Evolutionary conservation across 2,888 invertebrate species (phyloP).

Genomic region (Tetheella fluctuosa): DNA sequence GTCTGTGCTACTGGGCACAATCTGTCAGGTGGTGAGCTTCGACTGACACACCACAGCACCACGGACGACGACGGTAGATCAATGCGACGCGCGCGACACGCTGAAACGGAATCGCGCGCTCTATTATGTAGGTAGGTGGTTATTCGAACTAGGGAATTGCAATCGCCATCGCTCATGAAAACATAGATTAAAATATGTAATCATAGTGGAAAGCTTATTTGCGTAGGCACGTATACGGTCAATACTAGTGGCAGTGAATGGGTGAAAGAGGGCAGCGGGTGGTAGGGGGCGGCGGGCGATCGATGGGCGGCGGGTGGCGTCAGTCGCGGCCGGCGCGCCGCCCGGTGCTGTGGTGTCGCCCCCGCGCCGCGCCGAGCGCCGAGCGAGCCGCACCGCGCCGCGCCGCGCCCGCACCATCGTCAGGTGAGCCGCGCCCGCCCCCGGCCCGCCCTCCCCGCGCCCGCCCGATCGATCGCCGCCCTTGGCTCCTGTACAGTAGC

Average conservation of each 20-base stretch:
- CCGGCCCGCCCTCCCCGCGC: conserved; percentile 18
- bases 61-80: no score
- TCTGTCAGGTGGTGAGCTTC: no score
- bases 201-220: conserved; percentile 20
- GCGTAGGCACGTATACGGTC: conserved; percentile 27
- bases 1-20: no score
- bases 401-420: conserved; percentile 15
- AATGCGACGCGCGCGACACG: no score
- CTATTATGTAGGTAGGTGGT: no score
- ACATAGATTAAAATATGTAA: not conserved
- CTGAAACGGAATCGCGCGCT: not conserved
- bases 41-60: no score
- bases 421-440: conserved; percentile 24
- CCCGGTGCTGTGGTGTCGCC: conserved; percentile 60
- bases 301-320: conserved; percentile 67
- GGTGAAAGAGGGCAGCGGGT: conserved; percentile 29
- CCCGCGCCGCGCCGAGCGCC: conserved; percentile 38
- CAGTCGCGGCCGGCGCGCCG: conserved; percentile 70
- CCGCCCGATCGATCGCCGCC: not conserved
- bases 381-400: conserved; percentile 30
- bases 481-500: not conserved
- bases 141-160: no score
- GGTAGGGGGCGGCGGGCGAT: conserved; percentile 38
- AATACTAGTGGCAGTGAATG: conserved; percentile 30
- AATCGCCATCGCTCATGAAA: not conserved